Evolutionary conservation across 2,888 invertebrate species (phyloP).

Genomic region (Nymphalis urticae): DNA sequence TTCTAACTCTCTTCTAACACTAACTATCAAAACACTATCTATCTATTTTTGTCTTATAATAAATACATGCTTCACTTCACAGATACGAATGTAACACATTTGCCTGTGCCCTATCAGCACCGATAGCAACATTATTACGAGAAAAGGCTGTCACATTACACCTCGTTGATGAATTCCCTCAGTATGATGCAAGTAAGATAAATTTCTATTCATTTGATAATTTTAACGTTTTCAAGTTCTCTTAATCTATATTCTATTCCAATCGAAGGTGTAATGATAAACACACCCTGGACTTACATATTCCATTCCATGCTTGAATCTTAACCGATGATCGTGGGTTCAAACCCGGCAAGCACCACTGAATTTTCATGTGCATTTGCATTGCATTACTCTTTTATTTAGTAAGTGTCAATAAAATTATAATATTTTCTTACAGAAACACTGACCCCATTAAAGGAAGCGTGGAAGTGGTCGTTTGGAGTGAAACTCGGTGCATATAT

Average conservation of each 20-base stretch:
- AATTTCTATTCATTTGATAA: neutral
- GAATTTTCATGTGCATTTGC: too few species aligned
- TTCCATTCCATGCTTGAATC: too few species aligned
- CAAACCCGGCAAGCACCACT: too few species aligned
- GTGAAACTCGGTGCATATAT: constrained; percentile 79
- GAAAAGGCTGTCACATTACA: constrained; percentile 84
- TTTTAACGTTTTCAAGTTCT: neutral
- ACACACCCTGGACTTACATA: too few species aligned
- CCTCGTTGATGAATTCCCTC: constrained; percentile 79
- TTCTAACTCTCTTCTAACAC: too few species aligned
- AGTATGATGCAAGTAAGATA: constrained; percentile 66
- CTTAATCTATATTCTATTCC: neutral
- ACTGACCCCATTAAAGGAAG: constrained; percentile 86
- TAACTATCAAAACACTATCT: too few species aligned
- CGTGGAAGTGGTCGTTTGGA: constrained; percentile 88
- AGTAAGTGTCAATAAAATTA: neutral
- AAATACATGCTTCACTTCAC: constrained; percentile 20
- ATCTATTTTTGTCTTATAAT: constrained; percentile 26
- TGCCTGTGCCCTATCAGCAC: constrained; percentile 86
- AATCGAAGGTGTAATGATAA: neutral
- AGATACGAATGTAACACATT: constrained; percentile 85
- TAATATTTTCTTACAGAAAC: constrained; percentile 29
- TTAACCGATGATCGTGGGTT: too few species aligned
- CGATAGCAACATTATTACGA: constrained; percentile 84
- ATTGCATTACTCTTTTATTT: too few species aligned